phyloP scores from a whole-genome alignment of 1,140 invertebrate species.

The Hylyphantes graminicola region DNA sequence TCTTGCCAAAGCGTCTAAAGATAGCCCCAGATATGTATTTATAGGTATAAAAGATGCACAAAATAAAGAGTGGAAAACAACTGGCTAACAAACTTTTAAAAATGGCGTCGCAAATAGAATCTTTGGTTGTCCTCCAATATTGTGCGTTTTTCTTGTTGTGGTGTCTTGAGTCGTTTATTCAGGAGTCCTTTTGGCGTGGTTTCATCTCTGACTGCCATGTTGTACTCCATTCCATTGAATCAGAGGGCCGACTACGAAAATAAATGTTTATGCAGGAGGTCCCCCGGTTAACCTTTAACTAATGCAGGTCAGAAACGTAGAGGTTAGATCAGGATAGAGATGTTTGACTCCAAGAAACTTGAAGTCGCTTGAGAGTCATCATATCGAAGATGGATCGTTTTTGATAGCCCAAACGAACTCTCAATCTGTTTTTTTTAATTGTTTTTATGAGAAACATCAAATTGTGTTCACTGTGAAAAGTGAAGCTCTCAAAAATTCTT shows the following conservation, averaged over 20 bases:
- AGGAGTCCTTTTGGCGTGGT: conserved; percentile 42
- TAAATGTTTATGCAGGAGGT: neutral
- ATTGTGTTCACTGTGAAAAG: no score
- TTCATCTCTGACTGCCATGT: neutral
- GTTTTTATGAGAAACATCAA: no score
- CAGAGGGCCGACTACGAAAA: neutral
- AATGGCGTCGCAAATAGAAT: conserved; percentile 54
- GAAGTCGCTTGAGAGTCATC: neutral
- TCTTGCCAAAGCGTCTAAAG: conserved; percentile 43
- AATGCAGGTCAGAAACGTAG: neutral
- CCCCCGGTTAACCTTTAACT: neutral
- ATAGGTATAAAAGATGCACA: conserved; percentile 57
- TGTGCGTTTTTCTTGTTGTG: conserved; percentile 42
- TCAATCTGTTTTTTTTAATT: no score
- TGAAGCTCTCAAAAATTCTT: no score
- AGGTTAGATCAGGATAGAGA: neutral
- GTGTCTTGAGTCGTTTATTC: conserved; percentile 43
- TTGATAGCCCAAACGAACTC: no score
- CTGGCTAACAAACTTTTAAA: conserved; percentile 58
- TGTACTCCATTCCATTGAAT: neutral
- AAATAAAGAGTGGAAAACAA: conserved; percentile 50
- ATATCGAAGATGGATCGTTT: neutral
- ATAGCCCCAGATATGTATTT: conserved; percentile 54
- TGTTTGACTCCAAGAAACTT: neutral
- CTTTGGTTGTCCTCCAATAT: conserved; percentile 56